Evolutionary conservation across 2,888 invertebrate species (phyloP).

Genomic region (Coelopa pilipes): DNA sequence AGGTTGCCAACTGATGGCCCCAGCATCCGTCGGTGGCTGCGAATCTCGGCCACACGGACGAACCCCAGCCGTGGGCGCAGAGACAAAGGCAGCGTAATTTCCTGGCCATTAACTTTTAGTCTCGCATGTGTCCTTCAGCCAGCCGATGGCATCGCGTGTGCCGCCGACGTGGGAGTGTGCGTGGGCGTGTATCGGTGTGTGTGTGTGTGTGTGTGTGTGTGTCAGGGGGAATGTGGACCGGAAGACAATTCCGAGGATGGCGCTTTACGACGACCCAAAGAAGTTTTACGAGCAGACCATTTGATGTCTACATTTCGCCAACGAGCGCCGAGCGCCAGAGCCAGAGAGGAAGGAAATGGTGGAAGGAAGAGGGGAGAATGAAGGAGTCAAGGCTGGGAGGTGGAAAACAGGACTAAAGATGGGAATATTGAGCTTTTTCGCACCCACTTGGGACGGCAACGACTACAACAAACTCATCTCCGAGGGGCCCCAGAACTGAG

Average conservation of each 20-base stretch:
- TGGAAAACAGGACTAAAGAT: too few species aligned
- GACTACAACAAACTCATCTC: too few species aligned
- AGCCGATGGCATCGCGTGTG: background rate
- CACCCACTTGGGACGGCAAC: too few species aligned
- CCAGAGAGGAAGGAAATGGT: background rate
- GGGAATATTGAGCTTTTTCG: too few species aligned
- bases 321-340: background rate
- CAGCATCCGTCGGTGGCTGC: too few species aligned
- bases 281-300: background rate
- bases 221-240: background rate
- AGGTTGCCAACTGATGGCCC: too few species aligned
- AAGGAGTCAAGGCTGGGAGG: background rate
- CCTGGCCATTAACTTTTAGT: conserved; percentile 21
- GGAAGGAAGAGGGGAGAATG: background rate
- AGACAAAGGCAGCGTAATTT: background rate
- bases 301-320: conserved; percentile 5
- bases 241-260: background rate
- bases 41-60: background rate
- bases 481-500: too few species aligned
- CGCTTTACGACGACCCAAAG: background rate
- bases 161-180: background rate
- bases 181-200: background rate
- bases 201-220: conserved; percentile 11
- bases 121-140: background rate
- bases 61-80: background rate